Conservation (phyloP, 1,140 invertebrate genomes). For the Drosophila orosa region DNA sequence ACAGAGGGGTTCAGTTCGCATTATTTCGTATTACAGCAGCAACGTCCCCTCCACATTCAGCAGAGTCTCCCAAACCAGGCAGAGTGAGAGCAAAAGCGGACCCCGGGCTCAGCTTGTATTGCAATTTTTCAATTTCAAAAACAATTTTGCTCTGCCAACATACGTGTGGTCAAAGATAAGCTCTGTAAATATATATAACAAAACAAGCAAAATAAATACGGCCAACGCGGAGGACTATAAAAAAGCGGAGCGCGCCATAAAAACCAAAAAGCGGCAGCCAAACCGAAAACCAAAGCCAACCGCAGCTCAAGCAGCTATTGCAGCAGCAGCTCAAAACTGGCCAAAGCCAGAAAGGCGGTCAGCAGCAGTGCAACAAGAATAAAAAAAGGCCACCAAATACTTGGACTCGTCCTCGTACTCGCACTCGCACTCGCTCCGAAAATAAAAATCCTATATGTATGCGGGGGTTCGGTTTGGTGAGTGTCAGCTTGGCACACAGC, state of each 20-base stretch:
- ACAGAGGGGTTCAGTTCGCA: conserved; percentile 50
- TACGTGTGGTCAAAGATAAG: conserved; percentile 82
- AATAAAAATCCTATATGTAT: conserved; percentile 62
- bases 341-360: conserved; percentile 76
- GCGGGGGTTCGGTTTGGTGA: conserved; percentile 10
- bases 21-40: conserved; percentile 76
- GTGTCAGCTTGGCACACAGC: conserved; percentile 61
- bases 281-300: conserved; percentile 70
- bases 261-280: conserved; percentile 64
- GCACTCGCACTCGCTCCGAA: conserved; percentile 29
- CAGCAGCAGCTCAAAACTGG: conserved; percentile 72
- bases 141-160: conserved; percentile 81
- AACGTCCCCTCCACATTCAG: conserved; percentile 36
- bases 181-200: conserved; percentile 70
- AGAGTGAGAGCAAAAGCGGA: not conserved
- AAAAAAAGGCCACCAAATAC: conserved; percentile 38
- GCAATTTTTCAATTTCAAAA: conserved; percentile 83
- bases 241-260: conserved; percentile 53
- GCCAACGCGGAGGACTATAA: conserved; percentile 24
- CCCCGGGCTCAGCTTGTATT: conserved; percentile 73
- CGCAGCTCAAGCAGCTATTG: conserved; percentile 79
- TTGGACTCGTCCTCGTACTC: conserved; percentile 20
- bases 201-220: conserved; percentile 33
- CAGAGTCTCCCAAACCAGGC: not conserved
- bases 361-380: conserved; percentile 27